Percentiles rank a stretch among this genome's conserved stretches.
These are phyloP conservation scores for Steinernema carpocapsae DNA, from an alignment of 2,888 invertebrate species.

Conservation along the genomic window DNA sequence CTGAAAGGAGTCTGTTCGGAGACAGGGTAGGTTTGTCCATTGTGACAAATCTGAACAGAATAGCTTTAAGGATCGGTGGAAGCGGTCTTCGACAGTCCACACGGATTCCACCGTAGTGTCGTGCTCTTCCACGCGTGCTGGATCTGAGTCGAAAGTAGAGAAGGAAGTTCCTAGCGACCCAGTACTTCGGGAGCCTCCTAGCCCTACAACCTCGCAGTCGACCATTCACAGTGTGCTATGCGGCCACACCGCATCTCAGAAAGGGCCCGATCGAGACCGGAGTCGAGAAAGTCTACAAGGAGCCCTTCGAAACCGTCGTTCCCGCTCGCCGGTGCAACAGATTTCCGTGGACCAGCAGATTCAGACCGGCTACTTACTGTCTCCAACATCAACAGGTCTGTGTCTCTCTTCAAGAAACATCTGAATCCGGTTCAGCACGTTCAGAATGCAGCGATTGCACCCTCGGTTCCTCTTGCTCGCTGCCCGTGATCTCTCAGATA, in stretches of 20 bases:
- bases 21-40: conserved; percentile 35
- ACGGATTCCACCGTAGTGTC: conserved; percentile 20
- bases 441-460: conserved; percentile 46
- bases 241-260: neutral
- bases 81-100: conserved; percentile 14
- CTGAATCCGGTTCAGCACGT: neutral
- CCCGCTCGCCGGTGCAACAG: neutral
- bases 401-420: neutral
- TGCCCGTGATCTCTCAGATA: conserved; percentile 50
- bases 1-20: conserved; percentile 32
- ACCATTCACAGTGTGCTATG: conserved; percentile 21
- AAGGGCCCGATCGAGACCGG: neutral
- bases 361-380: conserved; percentile 4
- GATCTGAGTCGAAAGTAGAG: conserved; percentile 7
- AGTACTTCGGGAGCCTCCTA: neutral
- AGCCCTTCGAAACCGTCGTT: neutral
- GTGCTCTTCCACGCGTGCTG: conserved; percentile 9
- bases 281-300: neutral
- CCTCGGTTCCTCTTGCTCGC: conserved; percentile 50
- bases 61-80: conserved; percentile 28
- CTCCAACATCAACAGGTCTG: conserved; percentile 3
- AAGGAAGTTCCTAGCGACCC: neutral
- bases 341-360: conserved; percentile 2
- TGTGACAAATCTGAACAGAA: neutral
- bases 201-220: conserved; percentile 19